These are phyloP conservation scores for Melipona beecheii DNA, from an alignment of 2,888 invertebrate genomes.

Conservation along the genomic window DNA sequence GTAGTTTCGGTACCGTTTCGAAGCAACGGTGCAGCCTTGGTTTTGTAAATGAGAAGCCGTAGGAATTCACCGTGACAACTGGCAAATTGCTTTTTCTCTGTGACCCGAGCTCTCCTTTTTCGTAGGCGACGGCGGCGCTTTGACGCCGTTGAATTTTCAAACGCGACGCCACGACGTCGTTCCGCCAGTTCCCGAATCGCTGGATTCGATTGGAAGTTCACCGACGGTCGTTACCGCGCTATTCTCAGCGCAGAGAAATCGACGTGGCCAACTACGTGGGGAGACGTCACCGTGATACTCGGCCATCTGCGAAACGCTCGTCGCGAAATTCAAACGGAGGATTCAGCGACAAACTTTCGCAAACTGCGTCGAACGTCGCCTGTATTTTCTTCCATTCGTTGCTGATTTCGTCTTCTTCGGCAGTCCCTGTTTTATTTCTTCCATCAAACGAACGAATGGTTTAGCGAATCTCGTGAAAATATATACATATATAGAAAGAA, in stretches of 20 bases:
- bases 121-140: constrained; percentile 40
- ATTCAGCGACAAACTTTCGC: no score
- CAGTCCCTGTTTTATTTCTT: no score
- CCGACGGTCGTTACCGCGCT: constrained; percentile 32
- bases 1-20: not conserved
- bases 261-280: constrained; percentile 15
- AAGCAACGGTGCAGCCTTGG: not conserved
- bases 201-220: constrained; percentile 65
- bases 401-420: not conserved
- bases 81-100: constrained; percentile 60
- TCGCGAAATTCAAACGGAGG: not conserved
- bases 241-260: constrained; percentile 27
- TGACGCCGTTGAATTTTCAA: constrained; percentile 59
- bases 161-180: constrained; percentile 24
- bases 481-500: no score
- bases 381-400: not conserved
- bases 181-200: constrained; percentile 47
- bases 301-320: not conserved
- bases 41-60: constrained; percentile 15
- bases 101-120: constrained; percentile 38
- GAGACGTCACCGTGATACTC: not conserved
- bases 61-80: constrained; percentile 53
- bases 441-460: no score
- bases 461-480: no score
- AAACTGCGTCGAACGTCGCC: not conserved